Base-by-base conservation (phyloP, 2,113 vertebrate species). In the Lates calcarifer region DNA sequence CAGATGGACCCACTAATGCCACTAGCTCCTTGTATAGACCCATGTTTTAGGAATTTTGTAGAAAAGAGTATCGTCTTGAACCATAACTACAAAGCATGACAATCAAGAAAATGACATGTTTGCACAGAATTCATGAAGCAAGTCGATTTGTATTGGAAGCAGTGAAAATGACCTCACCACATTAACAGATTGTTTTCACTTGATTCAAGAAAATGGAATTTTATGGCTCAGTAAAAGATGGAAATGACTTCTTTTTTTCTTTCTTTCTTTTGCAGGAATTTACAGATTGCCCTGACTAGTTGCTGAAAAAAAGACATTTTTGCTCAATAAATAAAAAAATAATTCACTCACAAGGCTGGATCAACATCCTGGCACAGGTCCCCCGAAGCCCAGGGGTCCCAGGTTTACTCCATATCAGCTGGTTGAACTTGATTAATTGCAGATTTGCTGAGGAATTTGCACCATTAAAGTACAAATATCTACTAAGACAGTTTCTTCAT, bases 1-100 rank as follows among this genome's bases (percentile, higher is more conserved):
- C 51, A 67, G 57, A 73, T 53, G 18, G 24, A 45, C 58, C 61
- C 76, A 74, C 65, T 61, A 81, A 60, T 74, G 26, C 45, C 8
- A 78, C 49, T 10, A 14, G 26, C 60, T 76, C 64, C 28, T 37
- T 39, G 24, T 61, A 67, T 43, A 70, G 72, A 24, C 8, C 14
- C 11, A 70, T 14, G 14, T 66, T 71, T 72, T 35, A 14, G 60
- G 26, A 58, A 66, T 56, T 35, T 68, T 78, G 28, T 41, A 26
- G 26, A 31, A 51, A 41, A 61, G 5, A 49, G 31, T 58, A 43
- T 73, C 43, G 33, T 55, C 60, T 5, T 37, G 28, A 55, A 62
- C 55, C 6, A 20, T 17, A 35, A 41, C 35, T 62, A 28, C 1
- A 65, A 5, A 0, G 37, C 45, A 74, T 35, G 14, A 37, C 4